These are phyloP conservation scores for Papilio elwesi DNA, from an alignment of 2,888 invertebrate species.

Conservation along the genomic window DNA sequence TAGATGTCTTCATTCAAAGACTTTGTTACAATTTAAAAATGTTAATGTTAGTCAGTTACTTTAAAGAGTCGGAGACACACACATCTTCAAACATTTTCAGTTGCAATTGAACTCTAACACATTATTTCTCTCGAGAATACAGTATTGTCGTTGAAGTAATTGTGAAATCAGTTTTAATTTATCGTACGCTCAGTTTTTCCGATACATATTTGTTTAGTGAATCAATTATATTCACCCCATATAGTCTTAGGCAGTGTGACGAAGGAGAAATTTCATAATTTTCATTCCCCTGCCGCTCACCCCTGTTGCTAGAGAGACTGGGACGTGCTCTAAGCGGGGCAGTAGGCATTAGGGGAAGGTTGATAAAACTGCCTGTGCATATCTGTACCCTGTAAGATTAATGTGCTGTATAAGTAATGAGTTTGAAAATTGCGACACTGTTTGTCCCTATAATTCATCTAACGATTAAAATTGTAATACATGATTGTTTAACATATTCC, in stretches of 20 bases:
- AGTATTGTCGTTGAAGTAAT: neutral
- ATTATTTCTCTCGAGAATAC: neutral
- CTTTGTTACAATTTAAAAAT: too few species aligned
- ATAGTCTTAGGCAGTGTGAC: slow-evolving; percentile 47
- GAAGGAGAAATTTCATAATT: slow-evolving; percentile 52
- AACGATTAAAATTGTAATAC: neutral
- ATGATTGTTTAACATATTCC: too few species aligned
- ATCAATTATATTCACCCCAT: slow-evolving; percentile 55
- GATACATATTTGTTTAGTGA: slow-evolving; percentile 46
- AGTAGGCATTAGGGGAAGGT: slow-evolving; percentile 39
- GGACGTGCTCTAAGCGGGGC: slow-evolving; percentile 44
- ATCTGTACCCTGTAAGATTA: slow-evolving; percentile 1
- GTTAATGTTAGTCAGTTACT: too few species aligned
- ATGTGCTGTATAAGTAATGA: slow-evolving; percentile 9
- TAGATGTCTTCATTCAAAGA: too few species aligned
- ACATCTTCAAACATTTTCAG: too few species aligned
- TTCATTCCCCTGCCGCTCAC: slow-evolving; percentile 50
- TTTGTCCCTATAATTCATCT: neutral
- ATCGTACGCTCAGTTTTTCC: slow-evolving; percentile 7
- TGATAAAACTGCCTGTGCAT: neutral
- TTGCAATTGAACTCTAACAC: too few species aligned
- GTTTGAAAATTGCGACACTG: slow-evolving; percentile 7
- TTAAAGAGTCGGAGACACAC: too few species aligned
- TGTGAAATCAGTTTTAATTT: slow-evolving; percentile 24
- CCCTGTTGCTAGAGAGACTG: slow-evolving; percentile 51